These are phyloP conservation scores for Theristicus caerulescens DNA, from an alignment of 2,113 vertebrate species.

Conservation along the genomic window DNA sequence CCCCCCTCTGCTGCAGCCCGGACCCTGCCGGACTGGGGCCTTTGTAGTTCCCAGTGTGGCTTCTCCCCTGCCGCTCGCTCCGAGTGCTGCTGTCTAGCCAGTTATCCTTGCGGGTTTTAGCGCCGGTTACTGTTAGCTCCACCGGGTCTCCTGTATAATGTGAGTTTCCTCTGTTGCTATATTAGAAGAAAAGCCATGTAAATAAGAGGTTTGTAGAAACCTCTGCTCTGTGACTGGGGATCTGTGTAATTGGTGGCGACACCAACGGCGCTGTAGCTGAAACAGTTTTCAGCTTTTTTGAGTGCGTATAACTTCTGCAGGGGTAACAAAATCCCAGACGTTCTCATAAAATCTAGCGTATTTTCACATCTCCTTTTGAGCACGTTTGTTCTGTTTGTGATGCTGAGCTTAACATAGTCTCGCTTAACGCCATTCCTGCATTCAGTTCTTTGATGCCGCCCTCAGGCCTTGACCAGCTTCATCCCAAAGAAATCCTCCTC, in stretches of 20 bases:
- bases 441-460: background rate
- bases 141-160: background rate
- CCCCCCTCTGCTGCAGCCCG: background rate
- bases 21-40: background rate
- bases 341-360: background rate
- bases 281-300: background rate
- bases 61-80: background rate
- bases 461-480: background rate
- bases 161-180: background rate
- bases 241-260: background rate
- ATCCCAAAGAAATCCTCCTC: background rate
- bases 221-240: background rate
- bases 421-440: background rate
- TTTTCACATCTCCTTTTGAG: background rate
- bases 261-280: background rate
- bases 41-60: constrained; percentile 36
- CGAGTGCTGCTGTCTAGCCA: background rate
- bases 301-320: background rate
- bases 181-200: background rate
- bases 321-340: background rate
- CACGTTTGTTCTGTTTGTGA: background rate
- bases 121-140: background rate
- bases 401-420: background rate
- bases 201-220: background rate
- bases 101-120: background rate